Evolutionary conservation across 2,888 invertebrate species (phyloP).

Genomic region (Pycnomerus fuliginosus): DNA sequence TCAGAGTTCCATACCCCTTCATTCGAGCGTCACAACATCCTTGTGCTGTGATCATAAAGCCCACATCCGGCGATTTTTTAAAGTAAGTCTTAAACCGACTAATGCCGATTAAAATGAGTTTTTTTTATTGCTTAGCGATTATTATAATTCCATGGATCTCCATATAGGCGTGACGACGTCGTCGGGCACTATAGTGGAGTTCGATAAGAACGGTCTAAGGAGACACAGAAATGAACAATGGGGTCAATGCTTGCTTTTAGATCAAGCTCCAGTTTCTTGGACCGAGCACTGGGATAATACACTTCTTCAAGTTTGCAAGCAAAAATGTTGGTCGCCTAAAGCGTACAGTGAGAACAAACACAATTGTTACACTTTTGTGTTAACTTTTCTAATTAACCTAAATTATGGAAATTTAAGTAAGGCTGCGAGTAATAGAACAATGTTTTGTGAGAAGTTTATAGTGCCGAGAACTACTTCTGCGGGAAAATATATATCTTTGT

Average conservation of each 20-base stretch:
- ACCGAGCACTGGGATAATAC: slow-evolving; percentile 70
- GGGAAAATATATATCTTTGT: slow-evolving; percentile 81
- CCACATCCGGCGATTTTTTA: slow-evolving; percentile 84
- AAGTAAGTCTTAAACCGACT: slow-evolving; percentile 60
- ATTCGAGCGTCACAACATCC: slow-evolving; percentile 77
- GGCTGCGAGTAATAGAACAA: slow-evolving; percentile 65
- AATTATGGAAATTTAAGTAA: slow-evolving; percentile 70
- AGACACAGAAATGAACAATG: slow-evolving; percentile 58
- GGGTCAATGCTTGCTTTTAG: slow-evolving; percentile 70
- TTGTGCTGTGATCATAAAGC: slow-evolving; percentile 81
- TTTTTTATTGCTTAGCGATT: slow-evolving; percentile 63
- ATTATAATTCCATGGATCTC: slow-evolving; percentile 78
- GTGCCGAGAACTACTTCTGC: slow-evolving; percentile 79
- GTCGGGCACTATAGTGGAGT: slow-evolving; percentile 77
- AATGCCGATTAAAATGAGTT: slow-evolving; percentile 2
- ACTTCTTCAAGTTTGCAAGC: slow-evolving; percentile 62
- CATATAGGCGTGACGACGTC: slow-evolving; percentile 91
- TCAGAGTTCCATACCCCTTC: slow-evolving; percentile 82
- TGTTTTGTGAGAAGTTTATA: slow-evolving; percentile 79
- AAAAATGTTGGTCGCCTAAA: slow-evolving; percentile 65
- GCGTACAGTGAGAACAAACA: slow-evolving; percentile 74
- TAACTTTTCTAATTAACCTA: slow-evolving; percentile 73
- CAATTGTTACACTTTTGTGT: slow-evolving; percentile 86
- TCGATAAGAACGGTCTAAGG: slow-evolving; percentile 75
- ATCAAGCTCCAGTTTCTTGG: slow-evolving; percentile 65